Evolutionary conservation across 2,888 invertebrate species (phyloP).

Genomic region (Polietes domitor): DNA sequence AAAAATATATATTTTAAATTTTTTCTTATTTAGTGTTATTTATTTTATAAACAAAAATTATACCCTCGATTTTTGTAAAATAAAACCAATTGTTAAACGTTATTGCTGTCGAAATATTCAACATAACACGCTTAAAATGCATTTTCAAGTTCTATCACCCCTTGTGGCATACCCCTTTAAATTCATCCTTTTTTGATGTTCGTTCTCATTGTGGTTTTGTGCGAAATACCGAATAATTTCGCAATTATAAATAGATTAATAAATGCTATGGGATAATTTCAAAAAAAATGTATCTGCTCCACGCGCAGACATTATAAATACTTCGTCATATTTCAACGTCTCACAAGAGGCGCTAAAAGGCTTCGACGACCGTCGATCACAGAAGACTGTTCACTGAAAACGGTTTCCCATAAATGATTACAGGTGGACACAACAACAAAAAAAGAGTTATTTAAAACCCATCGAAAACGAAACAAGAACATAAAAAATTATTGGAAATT

Average conservation of each 20-base stretch:
- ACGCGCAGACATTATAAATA: constrained; percentile 41
- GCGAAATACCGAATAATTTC: constrained; percentile 71
- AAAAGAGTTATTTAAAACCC: constrained; percentile 58
- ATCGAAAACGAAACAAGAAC: constrained; percentile 49
- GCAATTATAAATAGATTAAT: constrained; percentile 78
- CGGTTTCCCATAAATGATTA: constrained; percentile 35
- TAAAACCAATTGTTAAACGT: too few species aligned
- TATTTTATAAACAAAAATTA: too few species aligned
- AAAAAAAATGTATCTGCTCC: constrained; percentile 39
- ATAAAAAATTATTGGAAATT: constrained; percentile 63
- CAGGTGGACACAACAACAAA: constrained; percentile 28
- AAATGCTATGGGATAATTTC: constrained; percentile 68
- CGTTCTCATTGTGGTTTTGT: neutral
- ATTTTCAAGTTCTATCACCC: neutral
- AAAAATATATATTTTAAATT: too few species aligned
- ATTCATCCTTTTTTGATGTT: neutral
- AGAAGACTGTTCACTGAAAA: constrained; percentile 6
- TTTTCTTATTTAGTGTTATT: too few species aligned
- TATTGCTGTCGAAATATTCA: too few species aligned
- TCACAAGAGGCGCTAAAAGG: constrained; percentile 64
- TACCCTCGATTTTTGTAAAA: too few species aligned
- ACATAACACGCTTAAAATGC: too few species aligned
- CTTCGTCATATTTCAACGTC: constrained; percentile 48
- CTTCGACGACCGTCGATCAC: constrained; percentile 29
- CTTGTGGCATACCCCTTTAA: neutral